Conservation (phyloP, 30 jellyfish, hydroid and myxozoan species). For the Chrysaora quinquecirrha region DNA sequence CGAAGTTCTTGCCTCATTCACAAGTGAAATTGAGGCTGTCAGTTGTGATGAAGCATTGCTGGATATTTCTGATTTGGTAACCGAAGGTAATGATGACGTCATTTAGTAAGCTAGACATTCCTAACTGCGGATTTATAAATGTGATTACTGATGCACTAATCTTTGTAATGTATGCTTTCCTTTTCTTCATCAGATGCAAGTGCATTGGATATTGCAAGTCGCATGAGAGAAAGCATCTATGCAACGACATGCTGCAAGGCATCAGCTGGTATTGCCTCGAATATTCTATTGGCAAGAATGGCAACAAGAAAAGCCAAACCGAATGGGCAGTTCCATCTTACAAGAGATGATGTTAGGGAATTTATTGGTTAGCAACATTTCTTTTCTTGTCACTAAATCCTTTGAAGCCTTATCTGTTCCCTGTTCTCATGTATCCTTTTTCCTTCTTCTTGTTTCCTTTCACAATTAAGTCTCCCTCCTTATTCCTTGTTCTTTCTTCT, state of each 20-base stretch:
- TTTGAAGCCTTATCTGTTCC: no score
- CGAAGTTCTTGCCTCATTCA: conserved; percentile 74
- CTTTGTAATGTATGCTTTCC: no score
- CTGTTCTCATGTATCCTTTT: no score
- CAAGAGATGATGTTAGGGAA: conserved; percentile 52
- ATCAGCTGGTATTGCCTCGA: conserved; percentile 87
- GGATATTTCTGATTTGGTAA: conserved; percentile 69
- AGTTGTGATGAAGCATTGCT: conserved; percentile 99
- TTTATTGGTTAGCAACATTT: conserved; percentile 78
- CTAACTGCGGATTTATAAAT: no score
- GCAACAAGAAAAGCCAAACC: conserved; percentile 97
- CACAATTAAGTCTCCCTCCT: no score
- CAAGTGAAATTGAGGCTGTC: conserved; percentile 92
- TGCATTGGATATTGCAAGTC: conserved; percentile 66
- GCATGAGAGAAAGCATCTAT: conserved; percentile 52
- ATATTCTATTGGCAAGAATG: conserved; percentile 80
- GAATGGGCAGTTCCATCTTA: conserved; percentile 82
- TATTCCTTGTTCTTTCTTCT: no score
- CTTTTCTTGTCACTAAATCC: no score
- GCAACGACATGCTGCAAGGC: conserved; percentile 85
- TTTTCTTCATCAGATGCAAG: conserved; percentile 35
- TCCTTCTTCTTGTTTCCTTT: no score
- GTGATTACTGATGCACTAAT: no score
- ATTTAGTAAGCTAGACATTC: no score
- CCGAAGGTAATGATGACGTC: conserved; percentile 58